Evolutionary conservation across 30 jellyfish, hydroid and myxozoan genomes (phyloP).

Genomic region (Aurelia coerulea): DNA sequence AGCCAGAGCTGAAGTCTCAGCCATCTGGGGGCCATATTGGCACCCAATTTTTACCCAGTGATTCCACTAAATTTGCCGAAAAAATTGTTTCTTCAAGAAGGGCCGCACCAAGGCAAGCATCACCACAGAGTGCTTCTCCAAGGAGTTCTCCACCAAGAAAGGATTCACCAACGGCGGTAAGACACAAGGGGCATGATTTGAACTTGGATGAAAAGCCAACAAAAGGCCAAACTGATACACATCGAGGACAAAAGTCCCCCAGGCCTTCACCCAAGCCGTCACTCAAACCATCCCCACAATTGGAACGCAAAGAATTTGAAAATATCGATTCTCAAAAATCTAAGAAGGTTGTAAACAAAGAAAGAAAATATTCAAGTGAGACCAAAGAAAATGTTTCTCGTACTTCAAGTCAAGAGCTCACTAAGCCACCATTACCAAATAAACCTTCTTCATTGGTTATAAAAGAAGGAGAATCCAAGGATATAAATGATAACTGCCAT

Average conservation of each 20-base stretch:
- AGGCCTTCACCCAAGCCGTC: slow-evolving; percentile 45
- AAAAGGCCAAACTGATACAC: background rate
- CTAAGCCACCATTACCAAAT: slow-evolving; percentile 51
- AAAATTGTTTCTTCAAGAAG: background rate
- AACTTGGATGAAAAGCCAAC: background rate
- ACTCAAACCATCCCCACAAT: slow-evolving; percentile 11
- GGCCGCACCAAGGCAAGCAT: background rate
- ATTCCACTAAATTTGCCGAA: background rate
- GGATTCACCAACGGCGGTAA: background rate
- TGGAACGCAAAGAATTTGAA: background rate
- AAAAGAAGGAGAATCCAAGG: slow-evolving; percentile 6
- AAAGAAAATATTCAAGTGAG: background rate
- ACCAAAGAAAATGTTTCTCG: background rate
- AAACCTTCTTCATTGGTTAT: slow-evolving; percentile 18
- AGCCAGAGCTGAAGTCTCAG: background rate
- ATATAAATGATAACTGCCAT: slow-evolving; percentile 42
- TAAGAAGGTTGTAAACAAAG: background rate
- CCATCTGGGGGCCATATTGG: background rate
- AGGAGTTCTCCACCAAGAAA: slow-evolving; percentile 1
- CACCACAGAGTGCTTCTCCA: background rate
- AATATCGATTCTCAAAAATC: background rate
- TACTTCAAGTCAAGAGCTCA: background rate
- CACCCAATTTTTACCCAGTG: background rate
- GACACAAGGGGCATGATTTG: background rate
- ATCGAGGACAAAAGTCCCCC: background rate